These are phyloP conservation scores for Ophion obscuratus DNA, from an alignment of 2,888 invertebrate genomes.

Conservation along the genomic window DNA sequence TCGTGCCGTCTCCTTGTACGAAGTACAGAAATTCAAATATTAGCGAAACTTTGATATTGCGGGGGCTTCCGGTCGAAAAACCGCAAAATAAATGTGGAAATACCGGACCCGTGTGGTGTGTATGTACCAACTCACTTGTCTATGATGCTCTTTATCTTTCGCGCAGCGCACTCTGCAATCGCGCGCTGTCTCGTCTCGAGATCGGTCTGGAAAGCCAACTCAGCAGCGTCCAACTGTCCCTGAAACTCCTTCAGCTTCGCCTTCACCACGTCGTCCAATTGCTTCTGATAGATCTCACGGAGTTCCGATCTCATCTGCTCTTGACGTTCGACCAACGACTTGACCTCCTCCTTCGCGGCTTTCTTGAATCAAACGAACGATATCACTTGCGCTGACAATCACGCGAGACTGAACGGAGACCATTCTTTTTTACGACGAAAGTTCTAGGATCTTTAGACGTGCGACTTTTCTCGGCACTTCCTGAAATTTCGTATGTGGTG, in stretches of 20 bases:
- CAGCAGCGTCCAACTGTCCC: slow-evolving; percentile 89
- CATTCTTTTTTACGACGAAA: no score
- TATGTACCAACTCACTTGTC: slow-evolving; percentile 85
- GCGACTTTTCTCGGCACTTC: no score
- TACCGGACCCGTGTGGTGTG: no score
- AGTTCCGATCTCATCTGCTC: slow-evolving; percentile 89
- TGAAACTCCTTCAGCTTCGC: slow-evolving; percentile 92
- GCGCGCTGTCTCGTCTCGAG: slow-evolving; percentile 88
- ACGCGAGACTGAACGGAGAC: neutral
- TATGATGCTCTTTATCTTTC: slow-evolving; percentile 89
- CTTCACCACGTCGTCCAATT: slow-evolving; percentile 91
- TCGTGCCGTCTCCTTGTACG: no score
- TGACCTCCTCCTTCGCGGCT: slow-evolving; percentile 82
- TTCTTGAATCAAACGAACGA: slow-evolving; percentile 78
- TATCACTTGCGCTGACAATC: neutral
- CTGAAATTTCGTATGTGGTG: no score
- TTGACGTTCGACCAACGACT: slow-evolving; percentile 84
- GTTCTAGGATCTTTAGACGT: no score
- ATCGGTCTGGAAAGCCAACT: slow-evolving; percentile 88
- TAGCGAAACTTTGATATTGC: neutral
- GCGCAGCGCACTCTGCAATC: slow-evolving; percentile 89
- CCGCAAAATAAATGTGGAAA: no score
- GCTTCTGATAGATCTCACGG: slow-evolving; percentile 91
- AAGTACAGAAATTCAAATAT: neutral
- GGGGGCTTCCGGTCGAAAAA: no score